phyloP scores from a whole-genome alignment of 1,140 invertebrate species.

The Oryctes rhinoceros region DNA sequence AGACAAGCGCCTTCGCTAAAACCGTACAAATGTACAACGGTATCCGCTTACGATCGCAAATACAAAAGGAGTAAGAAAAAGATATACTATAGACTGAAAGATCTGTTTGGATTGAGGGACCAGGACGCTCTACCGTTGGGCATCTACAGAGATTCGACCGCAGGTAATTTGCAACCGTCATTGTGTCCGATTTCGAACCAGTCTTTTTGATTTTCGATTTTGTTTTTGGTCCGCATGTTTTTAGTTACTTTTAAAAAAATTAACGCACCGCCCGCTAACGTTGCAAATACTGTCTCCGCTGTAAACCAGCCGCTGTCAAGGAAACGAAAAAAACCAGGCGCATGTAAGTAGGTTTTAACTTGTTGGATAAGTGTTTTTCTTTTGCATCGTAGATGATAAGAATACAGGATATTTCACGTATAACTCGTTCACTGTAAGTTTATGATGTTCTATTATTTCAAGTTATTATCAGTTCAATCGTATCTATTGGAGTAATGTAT shows the following conservation, averaged over 20 bases:
- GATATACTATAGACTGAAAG: slow-evolving; percentile 57
- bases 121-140: slow-evolving; percentile 53
- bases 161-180: slow-evolving; percentile 51
- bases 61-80: slow-evolving; percentile 54
- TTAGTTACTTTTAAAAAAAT: slow-evolving; percentile 65
- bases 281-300: background rate
- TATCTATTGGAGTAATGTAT: no score
- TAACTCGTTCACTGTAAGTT: background rate
- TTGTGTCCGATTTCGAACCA: slow-evolving; percentile 20
- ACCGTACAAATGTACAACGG: slow-evolving; percentile 54
- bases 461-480: no score
- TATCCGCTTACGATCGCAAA: slow-evolving; percentile 42
- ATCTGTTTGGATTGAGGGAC: slow-evolving; percentile 54
- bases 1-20: slow-evolving; percentile 40
- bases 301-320: slow-evolving; percentile 60
- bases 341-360: slow-evolving; percentile 66
- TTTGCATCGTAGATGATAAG: background rate
- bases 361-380: background rate
- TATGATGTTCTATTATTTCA: no score
- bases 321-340: slow-evolving; percentile 80
- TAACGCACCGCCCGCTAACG: slow-evolving; percentile 48
- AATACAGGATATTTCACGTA: background rate
- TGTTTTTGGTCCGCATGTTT: slow-evolving; percentile 47
- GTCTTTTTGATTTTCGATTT: slow-evolving; percentile 41
- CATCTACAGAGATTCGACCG: slow-evolving; percentile 55